Conservation (phyloP, 2,888 invertebrate genomes). For the Galeruca laticollis region DNA sequence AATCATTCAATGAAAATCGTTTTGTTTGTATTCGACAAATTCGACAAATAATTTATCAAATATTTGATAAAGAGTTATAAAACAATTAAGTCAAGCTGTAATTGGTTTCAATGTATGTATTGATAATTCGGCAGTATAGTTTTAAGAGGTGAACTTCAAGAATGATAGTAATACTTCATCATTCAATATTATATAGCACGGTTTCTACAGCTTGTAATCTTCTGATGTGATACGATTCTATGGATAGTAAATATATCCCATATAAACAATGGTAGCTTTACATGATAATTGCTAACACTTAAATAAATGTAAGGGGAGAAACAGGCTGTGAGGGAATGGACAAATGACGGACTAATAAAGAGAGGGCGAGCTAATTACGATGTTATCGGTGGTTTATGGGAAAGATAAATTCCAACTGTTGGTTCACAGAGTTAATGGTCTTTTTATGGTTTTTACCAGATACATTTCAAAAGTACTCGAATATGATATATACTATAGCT, state of each 20-base stretch:
- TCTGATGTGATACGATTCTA: not conserved
- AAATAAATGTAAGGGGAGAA: not conserved
- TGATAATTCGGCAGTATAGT: no score
- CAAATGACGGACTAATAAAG: slow-evolving; percentile 27
- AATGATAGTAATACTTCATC: no score
- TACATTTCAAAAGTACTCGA: not conserved
- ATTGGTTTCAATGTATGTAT: no score
- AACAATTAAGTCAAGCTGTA: no score
- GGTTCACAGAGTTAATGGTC: slow-evolving; percentile 13
- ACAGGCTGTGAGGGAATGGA: slow-evolving; percentile 14
- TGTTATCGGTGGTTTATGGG: slow-evolving; percentile 25
- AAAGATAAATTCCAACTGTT: slow-evolving; percentile 27
- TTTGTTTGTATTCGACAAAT: no score
- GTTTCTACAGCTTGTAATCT: not conserved
- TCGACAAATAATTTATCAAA: no score
- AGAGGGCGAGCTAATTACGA: slow-evolving; percentile 16
- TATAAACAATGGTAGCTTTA: not conserved
- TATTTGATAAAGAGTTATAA: no score
- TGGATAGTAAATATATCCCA: not conserved
- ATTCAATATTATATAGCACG: no score
- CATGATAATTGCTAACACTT: slow-evolving; percentile 23
- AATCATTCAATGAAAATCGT: no score
- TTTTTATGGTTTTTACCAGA: slow-evolving; percentile 5
- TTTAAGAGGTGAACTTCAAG: no score
- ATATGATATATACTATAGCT: no score